phyloP scores from a whole-genome alignment of 1,140 invertebrate genomes.

The Drosophila baimaii region DNA sequence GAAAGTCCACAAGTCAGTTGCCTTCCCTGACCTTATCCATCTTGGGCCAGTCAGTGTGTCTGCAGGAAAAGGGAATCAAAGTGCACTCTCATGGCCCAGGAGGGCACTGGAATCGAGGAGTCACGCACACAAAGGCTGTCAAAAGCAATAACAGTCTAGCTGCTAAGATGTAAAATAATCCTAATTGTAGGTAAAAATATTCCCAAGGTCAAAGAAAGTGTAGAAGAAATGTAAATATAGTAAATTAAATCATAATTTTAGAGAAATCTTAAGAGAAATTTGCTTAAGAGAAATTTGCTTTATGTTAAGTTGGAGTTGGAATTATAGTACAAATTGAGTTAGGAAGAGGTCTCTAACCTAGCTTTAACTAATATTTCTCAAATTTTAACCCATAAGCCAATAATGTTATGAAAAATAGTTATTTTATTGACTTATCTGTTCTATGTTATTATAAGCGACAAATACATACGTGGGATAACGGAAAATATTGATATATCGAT shows the following conservation, averaged over 20 bases:
- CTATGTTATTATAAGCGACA: too few species aligned
- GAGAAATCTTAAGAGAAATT: background rate
- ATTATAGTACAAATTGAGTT: too few species aligned
- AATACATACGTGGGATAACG: too few species aligned
- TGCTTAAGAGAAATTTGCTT: too few species aligned
- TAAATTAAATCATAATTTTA: background rate
- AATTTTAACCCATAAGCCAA: too few species aligned
- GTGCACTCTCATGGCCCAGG: slow-evolving; percentile 39
- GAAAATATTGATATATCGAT: too few species aligned
- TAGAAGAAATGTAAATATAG: background rate
- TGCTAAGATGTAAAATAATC: background rate
- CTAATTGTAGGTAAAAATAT: background rate
- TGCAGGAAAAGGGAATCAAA: slow-evolving; percentile 33
- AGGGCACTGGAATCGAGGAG: slow-evolving; percentile 1
- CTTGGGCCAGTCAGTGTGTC: slow-evolving; percentile 16
- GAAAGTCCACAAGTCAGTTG: slow-evolving; percentile 38
- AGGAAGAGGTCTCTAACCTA: too few species aligned
- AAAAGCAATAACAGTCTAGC: background rate
- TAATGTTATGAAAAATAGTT: too few species aligned
- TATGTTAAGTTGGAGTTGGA: too few species aligned
- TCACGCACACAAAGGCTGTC: slow-evolving; percentile 3
- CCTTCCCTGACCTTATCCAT: slow-evolving; percentile 9
- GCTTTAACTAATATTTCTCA: too few species aligned
- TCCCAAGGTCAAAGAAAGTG: background rate
- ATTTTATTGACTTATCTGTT: too few species aligned